Base-by-base conservation (phyloP, 2,113 vertebrate species). In the Phaethon lepturus region DNA sequence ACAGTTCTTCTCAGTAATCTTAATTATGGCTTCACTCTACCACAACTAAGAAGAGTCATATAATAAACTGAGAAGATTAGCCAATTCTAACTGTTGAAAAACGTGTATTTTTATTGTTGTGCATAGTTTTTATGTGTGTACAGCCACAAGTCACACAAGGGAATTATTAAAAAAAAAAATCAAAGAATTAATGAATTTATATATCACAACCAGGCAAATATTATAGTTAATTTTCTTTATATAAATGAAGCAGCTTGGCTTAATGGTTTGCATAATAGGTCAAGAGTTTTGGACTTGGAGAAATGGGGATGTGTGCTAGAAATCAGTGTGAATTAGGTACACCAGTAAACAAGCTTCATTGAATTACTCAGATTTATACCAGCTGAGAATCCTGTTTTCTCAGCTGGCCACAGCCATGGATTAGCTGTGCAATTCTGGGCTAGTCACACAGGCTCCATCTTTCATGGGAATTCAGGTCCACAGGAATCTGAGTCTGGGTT, bases 41-140 rank as follows among this genome's bases (percentile, higher is more conserved):
- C 81, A 91, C 87, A 91, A 89, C 87, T 96, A 88, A 95, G 82
- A 83, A 68, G 77, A 93, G 71, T 66, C 81, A 79, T 25, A 94
- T 86, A 95, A 91, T 75, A 91, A 96, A 91, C 60, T 31, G 64
- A 89, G 53, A 90, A 93, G 74, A 93, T 94, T 88, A 90, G 91
- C 71, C 77, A 94, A 96, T 79, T 96, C 78, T 88, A 96, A 85
- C 91, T 86, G 87, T 66, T 93, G 67, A 95, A 95, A 94, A 90
- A 87, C 2, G 4, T 44, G 76, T 94, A 72, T 87, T 95, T 89
- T 95, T 95, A 71, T 58, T 96, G 95, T 91, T 88, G 53, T 8
- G 11, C 84, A 77, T n/a, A 75, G 35, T 42, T 95, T 94, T 89
- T 52, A 31, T 69, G 40, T 3, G 14, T 2, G 2, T 81, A 81